phyloP scores from a whole-genome alignment of 2,888 invertebrate genomes.

The Capitulum mitella region DNA sequence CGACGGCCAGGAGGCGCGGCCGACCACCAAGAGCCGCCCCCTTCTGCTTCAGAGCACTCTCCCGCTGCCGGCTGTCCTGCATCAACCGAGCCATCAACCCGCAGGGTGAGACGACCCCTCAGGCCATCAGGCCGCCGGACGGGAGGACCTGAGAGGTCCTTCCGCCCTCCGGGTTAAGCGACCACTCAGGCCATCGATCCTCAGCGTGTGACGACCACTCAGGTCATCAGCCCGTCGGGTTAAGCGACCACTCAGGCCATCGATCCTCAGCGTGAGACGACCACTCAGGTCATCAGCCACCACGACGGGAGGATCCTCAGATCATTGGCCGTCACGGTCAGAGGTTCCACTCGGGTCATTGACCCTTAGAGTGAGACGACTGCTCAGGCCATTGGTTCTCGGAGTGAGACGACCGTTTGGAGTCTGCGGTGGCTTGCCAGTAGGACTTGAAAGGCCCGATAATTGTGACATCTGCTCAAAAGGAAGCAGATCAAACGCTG shows the following conservation, averaged over 20 bases:
- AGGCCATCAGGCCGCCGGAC: conserved; percentile 5
- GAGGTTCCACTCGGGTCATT: no score
- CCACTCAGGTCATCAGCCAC: no score
- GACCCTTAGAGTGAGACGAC: no score
- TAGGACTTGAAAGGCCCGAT: no score
- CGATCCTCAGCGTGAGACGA: no score
- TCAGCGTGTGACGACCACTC: neutral
- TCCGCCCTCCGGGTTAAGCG: neutral
- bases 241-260: conserved; percentile 25
- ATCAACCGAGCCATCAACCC: neutral
- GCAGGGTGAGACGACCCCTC: neutral
- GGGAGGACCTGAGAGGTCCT: neutral
- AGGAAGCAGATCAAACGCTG: no score
- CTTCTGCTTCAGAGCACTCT: conserved; percentile 25
- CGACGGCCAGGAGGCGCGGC: neutral
- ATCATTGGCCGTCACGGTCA: no score
- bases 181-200: neutral
- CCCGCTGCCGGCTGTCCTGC: conserved; percentile 24
- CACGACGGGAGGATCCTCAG: no score
- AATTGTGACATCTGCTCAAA: no score
- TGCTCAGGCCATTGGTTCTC: no score
- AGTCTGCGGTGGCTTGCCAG: no score
- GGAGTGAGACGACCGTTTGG: no score
- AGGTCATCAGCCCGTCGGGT: neutral
- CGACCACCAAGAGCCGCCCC: neutral